These are phyloP conservation scores for Pelobates cultripes DNA, from an alignment of 2,797 vertebrate species.

Conservation along the genomic window DNA sequence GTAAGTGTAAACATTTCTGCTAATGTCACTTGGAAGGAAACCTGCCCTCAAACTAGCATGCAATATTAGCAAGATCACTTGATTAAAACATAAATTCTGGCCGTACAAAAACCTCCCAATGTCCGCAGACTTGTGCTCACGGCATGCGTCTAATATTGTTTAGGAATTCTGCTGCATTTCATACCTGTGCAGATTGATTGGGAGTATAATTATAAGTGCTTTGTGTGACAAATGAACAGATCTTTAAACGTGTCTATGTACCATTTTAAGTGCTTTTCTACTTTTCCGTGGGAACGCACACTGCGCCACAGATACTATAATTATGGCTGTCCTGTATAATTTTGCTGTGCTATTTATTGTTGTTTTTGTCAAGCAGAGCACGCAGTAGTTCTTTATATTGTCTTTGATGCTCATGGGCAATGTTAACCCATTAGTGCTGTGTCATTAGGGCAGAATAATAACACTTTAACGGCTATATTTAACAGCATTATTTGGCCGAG, in stretches of 20 bases:
- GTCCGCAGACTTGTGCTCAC: too few relatives aligned
- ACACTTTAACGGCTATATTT: too few relatives aligned
- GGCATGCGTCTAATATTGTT: too few relatives aligned
- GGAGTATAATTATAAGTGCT: neutral
- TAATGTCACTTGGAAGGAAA: too few relatives aligned
- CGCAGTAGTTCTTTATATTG: neutral
- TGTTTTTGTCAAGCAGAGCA: neutral
- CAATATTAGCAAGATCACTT: too few relatives aligned
- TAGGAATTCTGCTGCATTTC: too few relatives aligned
- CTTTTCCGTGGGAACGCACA: conserved; percentile 7
- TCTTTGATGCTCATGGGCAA: neutral
- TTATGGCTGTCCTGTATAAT: conserved; percentile 23
- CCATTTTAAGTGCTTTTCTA: conserved; percentile 4
- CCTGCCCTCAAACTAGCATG: too few relatives aligned
- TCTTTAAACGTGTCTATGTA: neutral
- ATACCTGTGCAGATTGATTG: neutral
- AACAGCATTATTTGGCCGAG: too few relatives aligned
- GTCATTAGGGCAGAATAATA: neutral
- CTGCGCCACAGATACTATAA: conserved; percentile 10
- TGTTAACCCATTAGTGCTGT: neutral
- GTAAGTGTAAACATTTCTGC: too few relatives aligned
- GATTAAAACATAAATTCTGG: too few relatives aligned
- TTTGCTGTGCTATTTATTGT: conserved; percentile 13
- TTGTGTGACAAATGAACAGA: neutral
- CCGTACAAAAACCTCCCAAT: too few relatives aligned